A percentile compares a stretch with the other conserved stretches of the same genome.
Conservation (phyloP, 2,113 vertebrate species). For the Rhagologus leucostigma region DNA sequence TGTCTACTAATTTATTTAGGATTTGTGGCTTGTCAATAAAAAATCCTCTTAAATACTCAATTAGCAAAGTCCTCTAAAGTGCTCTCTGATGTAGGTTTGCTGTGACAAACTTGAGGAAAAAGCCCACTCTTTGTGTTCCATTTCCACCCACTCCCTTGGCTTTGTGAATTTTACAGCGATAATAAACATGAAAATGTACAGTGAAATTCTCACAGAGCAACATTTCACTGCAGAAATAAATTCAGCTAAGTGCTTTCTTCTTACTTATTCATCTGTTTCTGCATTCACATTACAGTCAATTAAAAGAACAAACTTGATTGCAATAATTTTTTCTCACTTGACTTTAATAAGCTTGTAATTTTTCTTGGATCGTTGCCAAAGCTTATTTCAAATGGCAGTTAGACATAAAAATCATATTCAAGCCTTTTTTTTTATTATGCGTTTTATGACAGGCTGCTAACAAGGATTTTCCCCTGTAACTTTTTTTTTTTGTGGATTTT, state of each 20-base stretch:
- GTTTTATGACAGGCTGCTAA: conserved; percentile 12
- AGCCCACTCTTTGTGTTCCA: not conserved
- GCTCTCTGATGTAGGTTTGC: not conserved
- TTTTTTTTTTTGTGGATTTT: not conserved
- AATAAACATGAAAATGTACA: conserved; percentile 4
- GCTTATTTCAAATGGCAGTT: conserved; percentile 28
- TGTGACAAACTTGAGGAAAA: not conserved
- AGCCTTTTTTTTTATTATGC: not conserved
- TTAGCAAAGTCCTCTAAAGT: not conserved
- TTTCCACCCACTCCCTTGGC: not conserved
- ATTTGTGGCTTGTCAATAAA: not conserved
- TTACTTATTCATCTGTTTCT: conserved; percentile 24
- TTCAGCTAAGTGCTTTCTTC: not conserved
- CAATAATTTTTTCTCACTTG: conserved; percentile 44
- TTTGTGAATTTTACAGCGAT: not conserved
- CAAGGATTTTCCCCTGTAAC: conserved; percentile 13
- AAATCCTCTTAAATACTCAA: not conserved
- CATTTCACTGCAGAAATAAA: not conserved
- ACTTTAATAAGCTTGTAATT: conserved; percentile 57
- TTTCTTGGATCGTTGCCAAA: conserved; percentile 29
- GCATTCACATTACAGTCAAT: conserved; percentile 20
- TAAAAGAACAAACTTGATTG: conserved; percentile 54
- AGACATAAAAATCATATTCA: conserved; percentile 32
- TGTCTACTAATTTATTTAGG: not conserved
- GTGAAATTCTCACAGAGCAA: not conserved